Evolutionary conservation across 1,140 invertebrate genomes (phyloP).

Genomic region (Oedothorax gibbosus): DNA sequence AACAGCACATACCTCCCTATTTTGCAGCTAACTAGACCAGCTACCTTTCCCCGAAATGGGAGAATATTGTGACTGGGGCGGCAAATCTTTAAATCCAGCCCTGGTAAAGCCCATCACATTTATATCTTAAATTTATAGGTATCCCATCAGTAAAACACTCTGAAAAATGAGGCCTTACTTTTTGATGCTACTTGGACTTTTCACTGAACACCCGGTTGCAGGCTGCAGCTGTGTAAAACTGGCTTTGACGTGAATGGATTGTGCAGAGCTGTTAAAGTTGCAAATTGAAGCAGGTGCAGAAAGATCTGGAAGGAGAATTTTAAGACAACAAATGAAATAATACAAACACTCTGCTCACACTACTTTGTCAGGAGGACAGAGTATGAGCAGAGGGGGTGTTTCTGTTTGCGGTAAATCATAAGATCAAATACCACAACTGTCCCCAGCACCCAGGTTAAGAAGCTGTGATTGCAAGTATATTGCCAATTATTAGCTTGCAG

Average conservation of each 20-base stretch:
- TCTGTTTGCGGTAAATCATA: too few species aligned
- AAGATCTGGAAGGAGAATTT: conserved; percentile 3
- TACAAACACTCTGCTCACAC: neutral
- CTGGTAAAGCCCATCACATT: too few species aligned
- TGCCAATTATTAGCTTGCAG: too few species aligned
- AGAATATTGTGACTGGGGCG: too few species aligned
- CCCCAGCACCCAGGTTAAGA: too few species aligned
- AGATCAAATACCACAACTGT: too few species aligned
- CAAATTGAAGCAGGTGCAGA: conserved; percentile 38
- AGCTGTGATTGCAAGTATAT: neutral
- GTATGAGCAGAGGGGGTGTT: neutral
- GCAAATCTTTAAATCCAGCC: too few species aligned
- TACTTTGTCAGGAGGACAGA: too few species aligned
- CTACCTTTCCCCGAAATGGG: too few species aligned
- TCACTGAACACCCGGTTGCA: conserved; percentile 51
- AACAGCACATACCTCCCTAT: too few species aligned
- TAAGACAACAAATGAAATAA: neutral
- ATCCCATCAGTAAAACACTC: neutral
- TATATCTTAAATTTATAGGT: too few species aligned
- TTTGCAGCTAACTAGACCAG: too few species aligned
- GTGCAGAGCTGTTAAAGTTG: conserved; percentile 42
- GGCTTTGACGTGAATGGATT: conserved; percentile 43
- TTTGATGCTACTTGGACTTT: conserved; percentile 10
- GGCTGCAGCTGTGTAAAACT: conserved; percentile 48
- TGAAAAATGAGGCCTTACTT: conserved; percentile 2